Evolutionary conservation across 2,113 vertebrate genomes (phyloP), one percentile per base, ranked within the genome.

Genomic region (Rhinoptilus africanus): DNA sequence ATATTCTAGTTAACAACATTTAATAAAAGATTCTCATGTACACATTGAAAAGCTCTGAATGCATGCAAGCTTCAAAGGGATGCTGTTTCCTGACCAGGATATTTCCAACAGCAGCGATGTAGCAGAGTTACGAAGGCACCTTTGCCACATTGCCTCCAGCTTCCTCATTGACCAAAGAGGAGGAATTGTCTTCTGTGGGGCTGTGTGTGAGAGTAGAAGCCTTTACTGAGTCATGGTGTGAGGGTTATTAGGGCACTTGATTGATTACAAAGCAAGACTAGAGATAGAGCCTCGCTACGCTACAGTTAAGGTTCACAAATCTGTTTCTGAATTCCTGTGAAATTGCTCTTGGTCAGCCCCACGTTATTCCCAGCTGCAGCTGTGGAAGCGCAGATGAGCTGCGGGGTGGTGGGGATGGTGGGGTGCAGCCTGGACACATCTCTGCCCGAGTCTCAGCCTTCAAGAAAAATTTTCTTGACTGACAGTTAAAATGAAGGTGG

Each of bases 121-220:
- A 53, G 59, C 28, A 43, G 19, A 45, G 3, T 30, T 37, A 54
- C 0, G 0, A 56, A 56, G 50, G 27, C 10, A 34, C 2, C 17
- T 79, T 57, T 21, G 15, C 41, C 56, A 34, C 26, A 24, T 67
- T 35, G 4, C 10, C 6, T 64, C 4, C 9, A 14, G 21, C 22
- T 63, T 60, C 30, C 14, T 79, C 22, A 4, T 2, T 37, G 62
- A 34, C n/a, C 16, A 20, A 34, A 72, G 27, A 62, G 9, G 10
- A 48, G 13, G 11, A 60, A 8, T 18, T 21, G 6, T 50, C 21
- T n/a, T 47, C 20, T 53, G 0, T 16, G 51, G 60, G 66, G 35
- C 1, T n/a, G 28, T 4, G 50, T 66, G 27, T 48, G 30, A 9
- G 41, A 53, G 50, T 39, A 77, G 54, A 64, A 74, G 14, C 16